These are phyloP conservation scores for Zenarchopterus dispar DNA, from an alignment of 2,797 vertebrate genomes.

Conservation along the genomic window DNA sequence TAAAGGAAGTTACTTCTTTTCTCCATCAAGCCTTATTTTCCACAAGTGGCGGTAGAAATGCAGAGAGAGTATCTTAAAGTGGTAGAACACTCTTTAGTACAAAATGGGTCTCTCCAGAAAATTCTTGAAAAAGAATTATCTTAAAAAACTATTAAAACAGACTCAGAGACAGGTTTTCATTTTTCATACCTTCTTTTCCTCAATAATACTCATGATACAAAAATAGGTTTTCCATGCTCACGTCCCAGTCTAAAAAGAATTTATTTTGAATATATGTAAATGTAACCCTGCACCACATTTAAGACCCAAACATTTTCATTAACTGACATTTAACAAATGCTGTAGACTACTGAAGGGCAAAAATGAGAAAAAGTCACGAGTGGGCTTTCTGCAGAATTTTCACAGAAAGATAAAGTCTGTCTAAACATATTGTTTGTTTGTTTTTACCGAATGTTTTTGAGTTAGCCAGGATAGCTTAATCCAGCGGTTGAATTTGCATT, in stretches of 20 bases:
- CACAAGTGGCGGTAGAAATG: no score
- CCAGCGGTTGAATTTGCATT: slow-evolving; percentile 29
- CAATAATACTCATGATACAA: not conserved
- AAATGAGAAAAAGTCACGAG: not conserved
- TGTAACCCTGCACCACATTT: not conserved
- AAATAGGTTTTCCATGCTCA: not conserved
- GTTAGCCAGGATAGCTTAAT: slow-evolving; percentile 1
- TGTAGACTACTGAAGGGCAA: not conserved
- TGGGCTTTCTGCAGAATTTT: not conserved
- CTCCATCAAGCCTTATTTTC: no score
- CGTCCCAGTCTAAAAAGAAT: not conserved
- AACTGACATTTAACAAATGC: slow-evolving; percentile 1
- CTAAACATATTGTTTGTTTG: no score
- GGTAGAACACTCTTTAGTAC: no score
- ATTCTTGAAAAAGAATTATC: no score
- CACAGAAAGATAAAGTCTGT: slow-evolving; percentile 13
- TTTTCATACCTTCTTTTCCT: not conserved
- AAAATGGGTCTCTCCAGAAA: no score
- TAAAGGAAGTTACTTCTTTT: no score
- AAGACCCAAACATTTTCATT: not conserved
- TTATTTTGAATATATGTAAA: slow-evolving; percentile 7
- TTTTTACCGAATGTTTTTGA: not conserved
- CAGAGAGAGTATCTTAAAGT: no score
- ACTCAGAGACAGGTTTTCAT: no score
- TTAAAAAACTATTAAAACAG: no score